Evolutionary conservation across 1,140 invertebrate genomes (phyloP).

Genomic region (Andrena cerasifolii): DNA sequence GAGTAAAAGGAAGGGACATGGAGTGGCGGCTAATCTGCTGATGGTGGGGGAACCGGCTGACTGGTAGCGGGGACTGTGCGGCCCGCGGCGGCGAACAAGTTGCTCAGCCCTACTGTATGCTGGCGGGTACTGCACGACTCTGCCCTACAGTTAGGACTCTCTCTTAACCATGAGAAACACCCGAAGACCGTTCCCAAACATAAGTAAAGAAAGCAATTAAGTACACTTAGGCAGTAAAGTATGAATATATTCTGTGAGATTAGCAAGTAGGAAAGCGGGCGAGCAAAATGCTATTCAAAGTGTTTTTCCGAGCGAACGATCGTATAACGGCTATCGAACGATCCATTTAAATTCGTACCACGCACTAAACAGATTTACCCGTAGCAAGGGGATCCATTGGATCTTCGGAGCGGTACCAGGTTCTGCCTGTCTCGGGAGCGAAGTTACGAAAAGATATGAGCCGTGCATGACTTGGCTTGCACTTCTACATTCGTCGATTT

Average conservation of each 20-base stretch:
- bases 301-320: slow-evolving; percentile 25
- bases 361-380: slow-evolving; percentile 63
- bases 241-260: background rate
- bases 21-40: too few species aligned
- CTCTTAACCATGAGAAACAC: too few species aligned
- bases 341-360: slow-evolving; percentile 55
- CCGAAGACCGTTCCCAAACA: too few species aligned
- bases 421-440: slow-evolving; percentile 21
- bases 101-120: too few species aligned
- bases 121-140: too few species aligned
- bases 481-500: background rate
- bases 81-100: too few species aligned
- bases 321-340: slow-evolving; percentile 6
- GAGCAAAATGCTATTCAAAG: slow-evolving; percentile 37
- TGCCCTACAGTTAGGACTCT: too few species aligned
- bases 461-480: slow-evolving; percentile 56
- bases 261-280: background rate
- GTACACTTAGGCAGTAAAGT: background rate
- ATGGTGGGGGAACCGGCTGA: too few species aligned
- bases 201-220: too few species aligned
- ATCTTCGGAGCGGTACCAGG: slow-evolving; percentile 12
- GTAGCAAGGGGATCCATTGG: slow-evolving; percentile 18
- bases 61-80: too few species aligned
- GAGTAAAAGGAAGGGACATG: too few species aligned
- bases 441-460: slow-evolving; percentile 65